Base-by-base conservation (phyloP, 2,888 invertebrate species). In the Cryptocephalus primarius region DNA sequence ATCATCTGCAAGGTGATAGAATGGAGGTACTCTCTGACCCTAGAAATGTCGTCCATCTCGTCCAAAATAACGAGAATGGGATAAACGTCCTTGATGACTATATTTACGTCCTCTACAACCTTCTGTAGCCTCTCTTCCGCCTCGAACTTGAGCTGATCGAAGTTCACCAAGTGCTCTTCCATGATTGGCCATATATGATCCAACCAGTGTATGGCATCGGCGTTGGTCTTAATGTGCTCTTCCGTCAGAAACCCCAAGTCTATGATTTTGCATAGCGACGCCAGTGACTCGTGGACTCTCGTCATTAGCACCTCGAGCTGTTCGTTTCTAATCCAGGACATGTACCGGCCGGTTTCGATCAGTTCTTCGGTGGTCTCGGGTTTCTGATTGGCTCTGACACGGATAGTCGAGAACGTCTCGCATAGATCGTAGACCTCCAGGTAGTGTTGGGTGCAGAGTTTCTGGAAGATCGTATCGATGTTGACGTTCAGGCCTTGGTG, bases 291-390 rank as follows among this genome's bases (percentile, higher is more conserved):
- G 44, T 77, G 69, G 47, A 90, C 86, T 58, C 83, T 77, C 55
- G 79, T 78, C 47, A 79, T 80, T 40, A 90, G 71, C 46, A 75
- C 73, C 48, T 79, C 75, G 58, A 91, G 76, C 49, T 85, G 76
- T 39, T 77, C 76, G 11, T 83, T 82, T 58, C 84, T 82, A 1
- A 87, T 86, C 51, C 80, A 74, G 53, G 85, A 73, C 73, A 92
- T 87, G 64, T 48, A 55, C 39, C 46, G 53, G 11, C 87, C 85
- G 65, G 84, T 80, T 55, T 84, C 85, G 52, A 92, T 77, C 39
- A 93, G 71, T 60, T 91, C 86, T 57, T 82, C 83, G 0, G 91
- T 89, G 39, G 83, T 83, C 54, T 75, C 75, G 0, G 92, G 90
- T 54, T 81, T 78, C 57, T 79, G 79, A 10, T 83, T 65, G 0